These are phyloP conservation scores for Armadillidium nasatum DNA, from an alignment of 1,140 invertebrate genomes.

Conservation along the genomic window DNA sequence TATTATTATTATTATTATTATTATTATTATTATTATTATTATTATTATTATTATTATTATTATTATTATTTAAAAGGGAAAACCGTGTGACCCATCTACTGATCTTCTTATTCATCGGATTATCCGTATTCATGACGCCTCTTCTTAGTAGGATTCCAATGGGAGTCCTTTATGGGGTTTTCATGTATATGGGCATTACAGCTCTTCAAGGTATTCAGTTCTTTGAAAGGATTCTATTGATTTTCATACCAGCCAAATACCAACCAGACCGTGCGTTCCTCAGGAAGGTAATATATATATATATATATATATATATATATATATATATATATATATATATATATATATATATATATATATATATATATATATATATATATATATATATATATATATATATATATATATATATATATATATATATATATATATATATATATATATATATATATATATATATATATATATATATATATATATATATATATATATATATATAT, in stretches of 20 bases:
- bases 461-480: too few relatives aligned
- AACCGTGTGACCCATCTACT: conserved; percentile 92
- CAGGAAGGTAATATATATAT: too few relatives aligned
- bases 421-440: too few relatives aligned
- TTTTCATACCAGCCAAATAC: conserved; percentile 98
- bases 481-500: too few relatives aligned
- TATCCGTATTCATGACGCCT: conserved; percentile 86
- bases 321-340: too few relatives aligned
- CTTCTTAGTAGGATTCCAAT: conserved; percentile 90
- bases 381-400: too few relatives aligned
- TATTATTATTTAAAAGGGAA: conserved; percentile 60
- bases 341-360: too few relatives aligned
- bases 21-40: neutral
- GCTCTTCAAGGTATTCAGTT: conserved; percentile 92
- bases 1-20: too few relatives aligned
- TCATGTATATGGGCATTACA: conserved; percentile 97
- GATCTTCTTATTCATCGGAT: conserved; percentile 93
- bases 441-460: too few relatives aligned
- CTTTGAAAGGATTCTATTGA: conserved; percentile 88
- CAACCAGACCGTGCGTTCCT: conserved; percentile 97
- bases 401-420: too few relatives aligned
- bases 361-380: too few relatives aligned
- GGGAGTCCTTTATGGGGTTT: conserved; percentile 97
- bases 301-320: too few relatives aligned
- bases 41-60: neutral